phyloP scores from a whole-genome alignment of 2,797 vertebrate species.

The Hylomyscus alleni region DNA sequence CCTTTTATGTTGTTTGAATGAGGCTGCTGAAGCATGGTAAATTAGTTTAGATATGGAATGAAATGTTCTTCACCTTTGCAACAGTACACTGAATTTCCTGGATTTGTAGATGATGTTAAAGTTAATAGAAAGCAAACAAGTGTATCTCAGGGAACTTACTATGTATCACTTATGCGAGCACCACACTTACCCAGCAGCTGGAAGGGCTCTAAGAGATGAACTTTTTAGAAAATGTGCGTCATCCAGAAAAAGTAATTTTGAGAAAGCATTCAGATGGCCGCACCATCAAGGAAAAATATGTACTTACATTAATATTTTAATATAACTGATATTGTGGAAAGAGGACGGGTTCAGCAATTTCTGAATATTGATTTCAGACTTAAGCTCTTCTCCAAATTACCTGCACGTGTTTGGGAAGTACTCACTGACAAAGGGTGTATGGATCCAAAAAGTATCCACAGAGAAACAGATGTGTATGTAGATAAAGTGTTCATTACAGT shows the following conservation, averaged over 20 bases:
- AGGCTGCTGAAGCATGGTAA: not conserved
- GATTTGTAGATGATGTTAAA: conserved; percentile 38
- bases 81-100: conserved; percentile 5
- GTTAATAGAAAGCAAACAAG: not conserved
- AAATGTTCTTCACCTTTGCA: conserved; percentile 35
- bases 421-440: not conserved
- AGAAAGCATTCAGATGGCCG: conserved; percentile 14
- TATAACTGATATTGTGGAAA: not conserved
- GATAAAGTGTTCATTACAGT: not conserved
- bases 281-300: conserved; percentile 3
- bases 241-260: conserved; percentile 59
- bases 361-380: conserved; percentile 18
- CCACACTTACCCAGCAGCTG: not conserved
- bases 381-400: not conserved
- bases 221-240: conserved; percentile 53
- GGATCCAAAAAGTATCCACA: not conserved
- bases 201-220: conserved; percentile 22
- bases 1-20: not conserved
- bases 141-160: not conserved
- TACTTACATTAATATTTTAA: conserved; percentile 43
- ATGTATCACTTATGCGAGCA: conserved; percentile 1
- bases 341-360: conserved; percentile 8
- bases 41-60: conserved; percentile 4
- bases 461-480: not conserved
- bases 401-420: not conserved